Evolutionary conservation across 2,888 invertebrate species (phyloP).

Genomic region (Temnothorax rugatulus): DNA sequence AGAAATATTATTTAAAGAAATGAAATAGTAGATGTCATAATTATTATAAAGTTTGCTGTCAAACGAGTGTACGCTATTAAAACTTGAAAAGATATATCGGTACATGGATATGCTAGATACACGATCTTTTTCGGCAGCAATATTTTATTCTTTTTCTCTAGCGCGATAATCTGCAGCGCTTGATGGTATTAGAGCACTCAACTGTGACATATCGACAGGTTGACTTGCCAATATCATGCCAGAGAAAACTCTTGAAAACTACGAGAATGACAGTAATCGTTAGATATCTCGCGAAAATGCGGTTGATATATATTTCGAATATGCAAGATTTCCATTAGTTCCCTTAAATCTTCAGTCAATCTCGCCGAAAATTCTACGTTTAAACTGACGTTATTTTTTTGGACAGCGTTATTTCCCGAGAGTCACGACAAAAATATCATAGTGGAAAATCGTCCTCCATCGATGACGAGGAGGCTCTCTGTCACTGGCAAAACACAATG

Average conservation of each 20-base stretch:
- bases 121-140: constrained; percentile 27
- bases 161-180: constrained; percentile 60
- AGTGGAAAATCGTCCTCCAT: background rate
- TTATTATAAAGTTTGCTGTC: background rate
- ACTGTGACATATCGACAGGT: constrained; percentile 57
- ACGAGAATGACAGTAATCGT: constrained; percentile 43
- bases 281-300: constrained; percentile 32
- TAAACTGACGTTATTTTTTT: background rate
- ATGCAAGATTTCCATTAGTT: constrained; percentile 39
- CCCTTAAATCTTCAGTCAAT: constrained; percentile 1
- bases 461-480: constrained; percentile 5
- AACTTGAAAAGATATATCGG: background rate
- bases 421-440: constrained; percentile 14
- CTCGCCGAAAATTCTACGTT: constrained; percentile 3
- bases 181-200: constrained; percentile 62
- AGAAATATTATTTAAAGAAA: background rate
- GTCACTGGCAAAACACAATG: constrained; percentile 31
- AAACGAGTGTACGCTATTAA: background rate
- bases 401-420: background rate
- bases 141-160: constrained; percentile 46
- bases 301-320: constrained; percentile 30
- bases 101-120: background rate
- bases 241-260: constrained; percentile 45
- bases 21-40: background rate
- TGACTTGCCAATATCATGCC: constrained; percentile 53